Evolutionary conservation across 2,888 invertebrate species (phyloP).

Genomic region (Hermaeophaga mercurialis): DNA sequence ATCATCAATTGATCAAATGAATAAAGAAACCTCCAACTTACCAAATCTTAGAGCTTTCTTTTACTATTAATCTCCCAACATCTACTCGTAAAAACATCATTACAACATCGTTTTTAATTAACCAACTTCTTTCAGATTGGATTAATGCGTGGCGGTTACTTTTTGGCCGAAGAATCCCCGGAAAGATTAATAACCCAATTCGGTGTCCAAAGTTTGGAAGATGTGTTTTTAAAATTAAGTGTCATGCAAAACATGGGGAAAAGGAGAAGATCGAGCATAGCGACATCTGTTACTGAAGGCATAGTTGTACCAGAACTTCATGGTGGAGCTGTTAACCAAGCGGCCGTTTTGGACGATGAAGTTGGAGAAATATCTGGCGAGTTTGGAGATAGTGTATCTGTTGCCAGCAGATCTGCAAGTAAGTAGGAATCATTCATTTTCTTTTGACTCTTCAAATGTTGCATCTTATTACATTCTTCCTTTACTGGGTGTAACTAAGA

Average conservation of each 20-base stretch:
- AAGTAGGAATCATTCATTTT: too few relatives aligned
- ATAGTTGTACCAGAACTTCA: constrained; percentile 66
- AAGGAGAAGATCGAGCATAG: constrained; percentile 77
- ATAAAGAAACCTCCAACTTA: too few relatives aligned
- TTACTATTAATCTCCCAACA: too few relatives aligned
- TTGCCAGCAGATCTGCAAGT: constrained; percentile 68
- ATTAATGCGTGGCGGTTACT: constrained; percentile 80
- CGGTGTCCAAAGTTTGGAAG: constrained; percentile 75
- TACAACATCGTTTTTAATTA: too few relatives aligned
- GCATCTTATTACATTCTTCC: too few relatives aligned
- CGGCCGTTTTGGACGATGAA: constrained; percentile 68
- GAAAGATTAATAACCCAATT: constrained; percentile 72
- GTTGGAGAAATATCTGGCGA: constrained; percentile 82
- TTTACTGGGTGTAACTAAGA: too few relatives aligned
- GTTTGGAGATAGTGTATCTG: constrained; percentile 84
- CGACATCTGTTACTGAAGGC: constrained; percentile 74
- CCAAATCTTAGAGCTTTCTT: too few relatives aligned
- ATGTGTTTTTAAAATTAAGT: constrained; percentile 80
- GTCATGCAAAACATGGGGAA: constrained; percentile 83
- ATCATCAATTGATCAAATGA: too few relatives aligned
- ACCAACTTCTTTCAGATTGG: constrained; percentile 68
- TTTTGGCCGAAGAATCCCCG: constrained; percentile 85
- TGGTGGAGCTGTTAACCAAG: constrained; percentile 63
- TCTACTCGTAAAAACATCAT: too few relatives aligned
- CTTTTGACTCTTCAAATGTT: too few relatives aligned